phyloP scores from a whole-genome alignment of 2,797 vertebrate genomes.

The Tauraco hartlaubi region DNA sequence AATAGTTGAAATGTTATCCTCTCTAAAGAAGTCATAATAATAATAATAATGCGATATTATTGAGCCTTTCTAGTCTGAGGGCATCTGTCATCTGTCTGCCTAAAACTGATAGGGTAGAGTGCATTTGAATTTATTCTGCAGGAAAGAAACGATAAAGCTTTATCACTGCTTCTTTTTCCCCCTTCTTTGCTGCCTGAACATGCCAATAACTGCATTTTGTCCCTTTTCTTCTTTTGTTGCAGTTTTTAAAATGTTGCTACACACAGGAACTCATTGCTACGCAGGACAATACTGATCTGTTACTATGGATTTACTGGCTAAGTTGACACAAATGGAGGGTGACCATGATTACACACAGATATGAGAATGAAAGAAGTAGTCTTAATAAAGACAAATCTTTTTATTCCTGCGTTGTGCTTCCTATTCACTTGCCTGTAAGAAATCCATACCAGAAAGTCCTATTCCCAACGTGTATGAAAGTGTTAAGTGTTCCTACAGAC shows the following conservation, averaged over 20 bases:
- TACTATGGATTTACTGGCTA: not conserved
- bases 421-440: not conserved
- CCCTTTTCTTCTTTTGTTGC: not conserved
- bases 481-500: not conserved
- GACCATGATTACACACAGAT: not conserved
- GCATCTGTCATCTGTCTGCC: slow-evolving; percentile 52
- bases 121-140: slow-evolving; percentile 42
- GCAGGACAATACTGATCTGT: not conserved
- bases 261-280: not conserved
- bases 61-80: slow-evolving; percentile 39
- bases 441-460: not conserved
- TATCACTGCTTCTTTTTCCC: not conserved
- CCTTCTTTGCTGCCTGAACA: not conserved
- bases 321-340: slow-evolving; percentile 6
- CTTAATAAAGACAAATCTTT: not conserved
- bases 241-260: not conserved
- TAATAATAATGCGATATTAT: slow-evolving; percentile 33
- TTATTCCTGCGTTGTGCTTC: not conserved
- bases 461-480: not conserved
- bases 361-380: not conserved
- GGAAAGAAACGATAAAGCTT: slow-evolving; percentile 32
- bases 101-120: slow-evolving; percentile 49
- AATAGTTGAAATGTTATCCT: slow-evolving; percentile 51
- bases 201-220: not conserved
- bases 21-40: slow-evolving; percentile 44